Evolutionary conservation across 1,140 invertebrate genomes (phyloP).

Genomic region (Drosophila albomicans): DNA sequence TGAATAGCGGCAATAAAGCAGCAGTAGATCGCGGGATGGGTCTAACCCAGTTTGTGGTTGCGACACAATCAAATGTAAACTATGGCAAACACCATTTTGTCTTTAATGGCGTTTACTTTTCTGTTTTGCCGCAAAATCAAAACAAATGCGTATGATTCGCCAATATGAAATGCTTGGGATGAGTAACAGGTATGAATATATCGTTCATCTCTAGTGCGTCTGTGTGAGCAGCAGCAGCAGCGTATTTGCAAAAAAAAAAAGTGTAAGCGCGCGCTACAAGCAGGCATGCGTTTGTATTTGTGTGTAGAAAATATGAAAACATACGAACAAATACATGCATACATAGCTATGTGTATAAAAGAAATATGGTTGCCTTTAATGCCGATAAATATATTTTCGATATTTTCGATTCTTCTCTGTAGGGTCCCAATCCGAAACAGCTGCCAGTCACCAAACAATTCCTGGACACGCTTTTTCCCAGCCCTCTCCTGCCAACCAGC

Average conservation of each 20-base stretch:
- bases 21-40: background rate
- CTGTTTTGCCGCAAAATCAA: background rate
- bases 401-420: conserved; percentile 35
- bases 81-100: background rate
- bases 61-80: too few species aligned
- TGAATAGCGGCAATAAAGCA: background rate
- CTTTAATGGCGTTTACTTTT: background rate
- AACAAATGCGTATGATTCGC: conserved; percentile 2
- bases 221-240: conserved; percentile 43
- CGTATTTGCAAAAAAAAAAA: conserved; percentile 62
- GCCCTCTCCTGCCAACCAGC: background rate
- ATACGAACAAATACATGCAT: conserved; percentile 63
- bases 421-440: conserved; percentile 19
- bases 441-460: conserved; percentile 19
- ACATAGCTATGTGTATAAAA: conserved; percentile 47
- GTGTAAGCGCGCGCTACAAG: conserved; percentile 78
- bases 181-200: conserved; percentile 48
- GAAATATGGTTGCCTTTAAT: conserved; percentile 73
- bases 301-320: conserved; percentile 80
- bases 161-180: conserved; percentile 23
- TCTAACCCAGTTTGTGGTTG: background rate
- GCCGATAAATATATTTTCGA: conserved; percentile 54
- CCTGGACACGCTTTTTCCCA: conserved; percentile 23
- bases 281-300: conserved; percentile 63
- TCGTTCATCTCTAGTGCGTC: conserved; percentile 40